Base-by-base conservation (phyloP, 2,113 vertebrate genomes). In the Chitala chitala region DNA sequence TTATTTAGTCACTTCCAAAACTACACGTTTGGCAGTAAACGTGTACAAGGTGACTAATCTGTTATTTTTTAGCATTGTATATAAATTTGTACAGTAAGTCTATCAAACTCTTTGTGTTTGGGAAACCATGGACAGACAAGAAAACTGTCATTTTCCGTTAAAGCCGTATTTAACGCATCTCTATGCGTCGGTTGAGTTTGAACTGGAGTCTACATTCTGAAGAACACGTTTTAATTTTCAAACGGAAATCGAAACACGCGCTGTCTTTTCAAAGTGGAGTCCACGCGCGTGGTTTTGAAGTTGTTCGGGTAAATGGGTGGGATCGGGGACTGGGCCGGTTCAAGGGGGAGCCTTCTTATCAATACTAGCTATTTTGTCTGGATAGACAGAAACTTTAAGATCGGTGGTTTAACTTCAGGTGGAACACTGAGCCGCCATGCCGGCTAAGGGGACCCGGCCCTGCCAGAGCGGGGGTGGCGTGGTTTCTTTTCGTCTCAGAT, bases 61-160 rank as follows among this genome's bases (percentile, higher is more conserved):
- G 17, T 33, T 6, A 3, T 31, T 64, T 20, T 40, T 38, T n/a
- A 13, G 15, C 61, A 15, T 26, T 22, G 36, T 8, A 33, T 20
- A n/a, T n/a, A n/a, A n/a, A n/a, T 31, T 59, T 4, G 33, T 15
- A 29, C 24, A 59, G 9, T 22, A 10, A 38, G 42, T 40, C 33
- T 40, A 38, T 40, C 63, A 46, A 46, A 46, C 42, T 46, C 64
- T 66, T 66, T 66, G 64, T 66, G 64, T 46, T 4, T 17, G 20
- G 46, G 42, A 22, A 66, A 22, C 22, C 9, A 40, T 12, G 38
- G 29, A n/a, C n/a, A n/a, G n/a, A n/a, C n/a, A n/a, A n/a, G n/a
- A n/a, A n/a, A n/a, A n/a, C n/a, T n/a, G n/a, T n/a, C n/a, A n/a
- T n/a, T n/a, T n/a, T n/a, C n/a, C n/a, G n/a, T n/a, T n/a, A n/a